Evolutionary conservation across 2,888 invertebrate genomes (phyloP).

Genomic region (Caenorhabditis imperialis): DNA sequence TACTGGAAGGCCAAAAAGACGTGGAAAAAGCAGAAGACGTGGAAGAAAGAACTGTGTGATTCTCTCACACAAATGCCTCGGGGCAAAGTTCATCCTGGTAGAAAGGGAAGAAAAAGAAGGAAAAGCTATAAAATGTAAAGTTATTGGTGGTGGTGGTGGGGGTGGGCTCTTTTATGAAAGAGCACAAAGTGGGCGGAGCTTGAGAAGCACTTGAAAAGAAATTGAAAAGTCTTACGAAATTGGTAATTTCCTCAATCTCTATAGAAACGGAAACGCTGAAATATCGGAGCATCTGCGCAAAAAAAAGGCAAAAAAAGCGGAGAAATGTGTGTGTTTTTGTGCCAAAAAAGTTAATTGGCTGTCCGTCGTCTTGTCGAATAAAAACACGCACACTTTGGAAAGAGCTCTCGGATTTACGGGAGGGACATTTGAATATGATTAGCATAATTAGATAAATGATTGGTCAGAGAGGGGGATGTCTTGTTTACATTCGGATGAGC

Average conservation of each 20-base stretch:
- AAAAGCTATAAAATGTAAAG: slow-evolving; percentile 5
- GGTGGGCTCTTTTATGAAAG: too few relatives aligned
- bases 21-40: slow-evolving; percentile 18
- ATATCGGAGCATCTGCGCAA: too few relatives aligned
- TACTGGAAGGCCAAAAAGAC: slow-evolving; percentile 16
- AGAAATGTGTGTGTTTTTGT: slow-evolving; percentile 33
- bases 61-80: slow-evolving; percentile 13
- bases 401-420: slow-evolving; percentile 36
- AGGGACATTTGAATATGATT: slow-evolving; percentile 45
- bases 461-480: slow-evolving; percentile 14
- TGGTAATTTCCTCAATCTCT: too few relatives aligned
- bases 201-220: too few relatives aligned
- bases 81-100: slow-evolving; percentile 48
- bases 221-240: too few relatives aligned
- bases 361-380: slow-evolving; percentile 5
- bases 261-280: too few relatives aligned
- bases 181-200: too few relatives aligned
- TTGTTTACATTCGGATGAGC: too few relatives aligned
- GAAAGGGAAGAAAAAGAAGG: slow-evolving; percentile 38
- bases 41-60: slow-evolving; percentile 37
- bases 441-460: slow-evolving; percentile 54
- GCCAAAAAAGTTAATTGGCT: slow-evolving; percentile 46
- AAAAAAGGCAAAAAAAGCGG: too few relatives aligned
- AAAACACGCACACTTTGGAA: slow-evolving; percentile 26
- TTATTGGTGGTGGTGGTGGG: neutral